Evolutionary conservation across 2,888 invertebrate species (phyloP).

Genomic region (Gymnosoma rotundatum): DNA sequence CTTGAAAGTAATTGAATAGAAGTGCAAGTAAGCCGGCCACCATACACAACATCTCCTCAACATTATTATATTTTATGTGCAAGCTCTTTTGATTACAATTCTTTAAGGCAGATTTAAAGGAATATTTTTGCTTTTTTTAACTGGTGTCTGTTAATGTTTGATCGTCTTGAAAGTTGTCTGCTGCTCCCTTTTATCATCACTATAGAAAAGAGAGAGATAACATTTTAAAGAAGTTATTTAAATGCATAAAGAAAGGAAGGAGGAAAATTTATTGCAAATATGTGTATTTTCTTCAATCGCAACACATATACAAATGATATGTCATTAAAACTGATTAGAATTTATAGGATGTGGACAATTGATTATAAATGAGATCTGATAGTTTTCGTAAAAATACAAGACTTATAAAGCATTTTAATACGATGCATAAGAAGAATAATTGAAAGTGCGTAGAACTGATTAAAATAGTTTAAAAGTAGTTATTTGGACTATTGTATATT

Average conservation of each 20-base stretch:
- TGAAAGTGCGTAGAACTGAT: slow-evolving; percentile 29
- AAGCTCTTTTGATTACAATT: slow-evolving; percentile 59
- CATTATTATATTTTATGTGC: slow-evolving; percentile 34
- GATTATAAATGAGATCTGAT: slow-evolving; percentile 69
- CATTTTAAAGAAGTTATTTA: slow-evolving; percentile 56
- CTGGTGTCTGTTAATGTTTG: not conserved
- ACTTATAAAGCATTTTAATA: not conserved
- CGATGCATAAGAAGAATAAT: not conserved
- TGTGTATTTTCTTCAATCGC: slow-evolving; percentile 53
- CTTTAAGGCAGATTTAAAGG: slow-evolving; percentile 49
- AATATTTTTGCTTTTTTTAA: slow-evolving; percentile 21
- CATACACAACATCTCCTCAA: slow-evolving; percentile 45
- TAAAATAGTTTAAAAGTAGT: slow-evolving; percentile 25
- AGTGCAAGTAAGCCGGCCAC: slow-evolving; percentile 52
- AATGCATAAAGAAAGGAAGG: slow-evolving; percentile 15
- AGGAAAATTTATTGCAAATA: slow-evolving; percentile 42
- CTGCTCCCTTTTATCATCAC: not conserved
- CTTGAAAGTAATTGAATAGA: slow-evolving; percentile 62
- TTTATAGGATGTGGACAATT: slow-evolving; percentile 70
- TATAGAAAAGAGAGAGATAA: slow-evolving; percentile 17
- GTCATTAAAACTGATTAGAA: slow-evolving; percentile 71
- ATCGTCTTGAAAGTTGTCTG: slow-evolving; percentile 18
- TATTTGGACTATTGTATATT: slow-evolving; percentile 6
- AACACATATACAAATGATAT: slow-evolving; percentile 67
- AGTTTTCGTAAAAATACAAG: slow-evolving; percentile 21